Evolutionary conservation across 1,140 invertebrate genomes (phyloP).

Genomic region (Palaemon carinicauda): DNA sequence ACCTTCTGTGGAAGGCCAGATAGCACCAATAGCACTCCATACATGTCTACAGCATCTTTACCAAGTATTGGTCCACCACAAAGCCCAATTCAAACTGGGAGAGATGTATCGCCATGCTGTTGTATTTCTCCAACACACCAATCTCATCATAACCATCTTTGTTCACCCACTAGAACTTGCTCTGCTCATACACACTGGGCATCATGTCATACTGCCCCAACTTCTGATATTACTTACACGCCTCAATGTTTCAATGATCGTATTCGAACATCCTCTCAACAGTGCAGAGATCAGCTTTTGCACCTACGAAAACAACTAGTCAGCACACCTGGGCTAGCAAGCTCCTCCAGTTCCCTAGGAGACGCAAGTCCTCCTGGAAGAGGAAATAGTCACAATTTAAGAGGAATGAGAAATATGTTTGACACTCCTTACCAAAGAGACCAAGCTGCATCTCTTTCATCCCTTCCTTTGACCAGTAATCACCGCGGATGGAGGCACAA

Average conservation of each 20-base stretch:
- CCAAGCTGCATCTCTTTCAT: slow-evolving; percentile 30
- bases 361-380: not conserved
- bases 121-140: slow-evolving; percentile 26
- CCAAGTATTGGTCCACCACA: slow-evolving; percentile 2
- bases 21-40: not conserved
- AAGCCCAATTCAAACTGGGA: slow-evolving; percentile 4
- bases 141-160: slow-evolving; percentile 2
- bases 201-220: slow-evolving; percentile 14
- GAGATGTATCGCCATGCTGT: slow-evolving; percentile 9
- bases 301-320: slow-evolving; percentile 2
- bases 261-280: slow-evolving; percentile 3
- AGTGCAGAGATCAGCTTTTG: slow-evolving; percentile 23
- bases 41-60: slow-evolving; percentile 22
- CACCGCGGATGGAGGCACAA: not conserved
- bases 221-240: not conserved
- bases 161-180: slow-evolving; percentile 2
- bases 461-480: not conserved
- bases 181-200: slow-evolving; percentile 33
- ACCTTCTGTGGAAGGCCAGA: slow-evolving; percentile 26
- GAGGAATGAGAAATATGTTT: not conserved
- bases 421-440: slow-evolving; percentile 30
- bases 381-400: not conserved
- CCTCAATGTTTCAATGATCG: not conserved
- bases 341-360: slow-evolving; percentile 27
- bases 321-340: slow-evolving; percentile 9